Evolutionary conservation across 2,797 vertebrate genomes (phyloP), one percentile per base, ranked within the genome.

Genomic region (Semaprochilodus insignis): DNA sequence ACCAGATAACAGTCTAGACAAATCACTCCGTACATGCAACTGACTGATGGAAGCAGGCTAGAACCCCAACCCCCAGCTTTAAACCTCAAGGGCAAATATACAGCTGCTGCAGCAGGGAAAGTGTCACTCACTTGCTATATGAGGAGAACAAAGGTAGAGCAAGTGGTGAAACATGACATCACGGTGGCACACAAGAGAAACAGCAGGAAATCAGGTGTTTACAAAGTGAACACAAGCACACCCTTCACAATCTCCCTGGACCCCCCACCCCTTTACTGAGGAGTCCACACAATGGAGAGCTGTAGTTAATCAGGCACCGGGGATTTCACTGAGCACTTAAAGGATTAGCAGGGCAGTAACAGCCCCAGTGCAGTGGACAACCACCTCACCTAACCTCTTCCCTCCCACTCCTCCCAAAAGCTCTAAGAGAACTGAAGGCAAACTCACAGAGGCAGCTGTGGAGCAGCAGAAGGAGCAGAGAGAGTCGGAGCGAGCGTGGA

Each of bases 391-490:
- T 31, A 6, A 19, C 17, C 34, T 67, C 34, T 21, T n/a, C 34
- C 34, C 34, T n/a, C 21, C 23, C 14, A 48, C 31, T 13, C 85
- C 74, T 34, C 77, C 73, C 44, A 74, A 78, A 21, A 77, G 27
- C 80, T 21, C 59, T 77, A 13, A 5, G 11, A 7, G 36, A 72
- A 77, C 40, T 8, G 4, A 11, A 15, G 54, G 1, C 60, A 62
- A 88, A 93, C 96, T 95, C 92, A 99, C 97, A 97, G 57, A 93
- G 90, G 88, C 92, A 94, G 85, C 95, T 23, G 63, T 91, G 92
- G 13, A 97, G 87, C 86, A 96, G 84, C 82, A 94, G 90, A 87
- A 98, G 90, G 55, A 96, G 90, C 23, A 96, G 90, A 60, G 92
- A 90, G 81, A 90, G 88, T 36, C 83, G 84, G 1, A 88, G 90